phyloP scores from a whole-genome alignment of 2,113 vertebrate genomes.

The Rhegmatorhina hoffmannsi region DNA sequence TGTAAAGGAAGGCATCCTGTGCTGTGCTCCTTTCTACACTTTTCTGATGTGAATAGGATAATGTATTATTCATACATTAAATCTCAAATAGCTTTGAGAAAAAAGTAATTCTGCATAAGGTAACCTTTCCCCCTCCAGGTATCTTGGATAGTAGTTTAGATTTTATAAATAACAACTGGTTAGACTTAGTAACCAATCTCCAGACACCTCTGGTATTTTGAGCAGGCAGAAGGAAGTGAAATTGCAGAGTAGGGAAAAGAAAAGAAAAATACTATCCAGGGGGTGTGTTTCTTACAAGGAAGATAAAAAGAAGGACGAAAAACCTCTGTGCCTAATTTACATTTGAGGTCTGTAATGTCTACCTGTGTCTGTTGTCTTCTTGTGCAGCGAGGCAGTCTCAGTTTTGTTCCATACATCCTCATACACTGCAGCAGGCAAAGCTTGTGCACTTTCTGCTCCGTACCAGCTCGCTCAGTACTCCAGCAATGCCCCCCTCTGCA shows the following conservation, averaged over 20 bases:
- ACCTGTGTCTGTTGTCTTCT: background rate
- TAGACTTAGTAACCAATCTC: background rate
- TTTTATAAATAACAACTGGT: background rate
- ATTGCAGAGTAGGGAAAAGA: rapidly evolving
- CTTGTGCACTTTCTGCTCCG: background rate
- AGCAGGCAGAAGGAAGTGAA: background rate
- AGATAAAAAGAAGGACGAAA: background rate
- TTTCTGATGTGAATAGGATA: background rate
- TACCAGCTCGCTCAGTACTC: background rate
- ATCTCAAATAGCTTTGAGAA: background rate
- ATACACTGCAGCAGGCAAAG: background rate
- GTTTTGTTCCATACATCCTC: background rate
- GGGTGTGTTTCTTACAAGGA: background rate
- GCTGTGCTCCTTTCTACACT: background rate
- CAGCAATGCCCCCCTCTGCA: background rate
- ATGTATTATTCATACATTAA: background rate
- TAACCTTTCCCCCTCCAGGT: background rate
- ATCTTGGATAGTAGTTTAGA: background rate
- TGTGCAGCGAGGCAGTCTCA: background rate
- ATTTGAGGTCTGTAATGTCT: background rate
- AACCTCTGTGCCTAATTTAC: background rate
- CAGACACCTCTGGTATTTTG: background rate
- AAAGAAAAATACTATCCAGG: background rate
- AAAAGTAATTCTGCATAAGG: background rate
- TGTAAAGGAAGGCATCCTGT: background rate